A percentile compares a stretch with the other conserved stretches of the same genome.
These are phyloP conservation scores for Tragelaphus scriptus DNA, from an alignment of 2,113 vertebrate species.

Conservation along the genomic window DNA sequence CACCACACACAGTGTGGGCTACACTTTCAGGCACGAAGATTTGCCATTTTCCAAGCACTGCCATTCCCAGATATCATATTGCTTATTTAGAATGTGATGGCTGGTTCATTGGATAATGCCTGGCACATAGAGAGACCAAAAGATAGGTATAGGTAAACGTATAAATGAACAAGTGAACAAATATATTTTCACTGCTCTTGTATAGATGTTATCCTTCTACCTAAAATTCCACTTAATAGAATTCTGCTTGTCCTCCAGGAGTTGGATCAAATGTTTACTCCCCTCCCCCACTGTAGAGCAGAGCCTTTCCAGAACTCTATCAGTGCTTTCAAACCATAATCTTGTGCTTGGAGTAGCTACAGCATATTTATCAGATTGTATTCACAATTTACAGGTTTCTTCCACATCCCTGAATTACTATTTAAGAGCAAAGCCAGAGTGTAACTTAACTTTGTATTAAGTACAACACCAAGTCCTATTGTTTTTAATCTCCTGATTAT, in stretches of 20 bases:
- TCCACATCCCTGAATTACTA: background rate
- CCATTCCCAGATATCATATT: background rate
- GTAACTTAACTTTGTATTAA: background rate
- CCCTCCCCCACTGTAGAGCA: background rate
- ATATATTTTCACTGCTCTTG: background rate
- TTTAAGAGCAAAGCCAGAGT: background rate
- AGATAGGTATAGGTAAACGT: background rate
- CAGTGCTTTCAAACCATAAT: background rate
- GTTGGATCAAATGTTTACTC: background rate
- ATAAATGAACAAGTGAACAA: background rate
- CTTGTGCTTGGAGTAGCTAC: background rate
- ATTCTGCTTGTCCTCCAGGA: background rate
- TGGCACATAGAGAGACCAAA: background rate
- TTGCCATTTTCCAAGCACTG: background rate
- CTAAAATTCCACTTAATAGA: background rate
- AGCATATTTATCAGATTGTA: background rate
- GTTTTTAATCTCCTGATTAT: background rate
- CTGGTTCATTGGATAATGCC: background rate
- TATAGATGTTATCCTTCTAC: background rate
- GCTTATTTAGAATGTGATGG: background rate
- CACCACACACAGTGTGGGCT: background rate
- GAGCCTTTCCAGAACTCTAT: background rate
- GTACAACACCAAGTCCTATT: background rate
- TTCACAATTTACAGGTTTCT: background rate
- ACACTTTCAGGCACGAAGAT: background rate